Evolutionary conservation across 2,113 vertebrate genomes (phyloP).

Genomic region (Corythornis vintsioides): DNA sequence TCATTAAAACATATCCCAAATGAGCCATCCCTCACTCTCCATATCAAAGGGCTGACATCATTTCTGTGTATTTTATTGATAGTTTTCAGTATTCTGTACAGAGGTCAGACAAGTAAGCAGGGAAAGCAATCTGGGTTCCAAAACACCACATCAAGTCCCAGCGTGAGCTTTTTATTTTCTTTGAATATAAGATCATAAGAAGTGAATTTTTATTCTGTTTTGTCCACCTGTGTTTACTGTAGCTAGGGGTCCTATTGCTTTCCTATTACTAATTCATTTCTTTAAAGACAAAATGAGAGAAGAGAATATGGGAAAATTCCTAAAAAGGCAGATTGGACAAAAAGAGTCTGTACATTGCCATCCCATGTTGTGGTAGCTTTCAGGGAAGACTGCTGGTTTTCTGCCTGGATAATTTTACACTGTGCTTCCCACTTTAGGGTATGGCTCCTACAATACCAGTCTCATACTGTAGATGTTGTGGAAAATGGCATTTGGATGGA

Average conservation of each 20-base stretch:
- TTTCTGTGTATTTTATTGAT: slow-evolving; percentile 68
- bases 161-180: slow-evolving; percentile 49
- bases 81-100: slow-evolving; percentile 60
- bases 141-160: slow-evolving; percentile 58
- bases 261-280: not conserved
- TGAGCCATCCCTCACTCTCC: slow-evolving; percentile 49
- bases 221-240: slow-evolving; percentile 26
- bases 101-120: slow-evolving; percentile 72
- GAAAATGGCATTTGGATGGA: not conserved
- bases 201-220: slow-evolving; percentile 42
- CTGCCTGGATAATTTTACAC: not conserved
- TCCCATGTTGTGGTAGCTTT: not conserved
- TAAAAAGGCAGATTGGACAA: not conserved
- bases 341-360: not conserved
- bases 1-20: slow-evolving; percentile 72
- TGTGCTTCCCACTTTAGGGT: not conserved
- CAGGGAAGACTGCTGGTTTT: not conserved
- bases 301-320: not conserved
- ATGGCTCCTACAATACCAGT: not conserved
- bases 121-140: slow-evolving; percentile 63
- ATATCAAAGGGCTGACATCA: slow-evolving; percentile 71
- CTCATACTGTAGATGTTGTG: not conserved
- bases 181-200: slow-evolving; percentile 57
- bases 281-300: not conserved
- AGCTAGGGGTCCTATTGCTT: not conserved